These are phyloP conservation scores for Pagrus major DNA, from an alignment of 2,113 vertebrate species.

Conservation along the genomic window DNA sequence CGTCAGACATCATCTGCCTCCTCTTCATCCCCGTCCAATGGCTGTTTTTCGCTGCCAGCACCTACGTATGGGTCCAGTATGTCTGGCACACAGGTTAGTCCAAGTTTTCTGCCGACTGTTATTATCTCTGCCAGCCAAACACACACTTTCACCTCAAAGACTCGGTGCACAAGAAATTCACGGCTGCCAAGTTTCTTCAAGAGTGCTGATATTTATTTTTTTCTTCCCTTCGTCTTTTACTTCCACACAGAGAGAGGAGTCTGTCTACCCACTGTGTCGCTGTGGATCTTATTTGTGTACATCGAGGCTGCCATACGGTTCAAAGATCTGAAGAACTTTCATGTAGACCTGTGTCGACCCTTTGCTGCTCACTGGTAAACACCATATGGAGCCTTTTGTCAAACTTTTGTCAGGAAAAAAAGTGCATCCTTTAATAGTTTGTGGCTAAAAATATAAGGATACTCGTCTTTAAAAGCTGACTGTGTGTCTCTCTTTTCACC, in stretches of 20 bases:
- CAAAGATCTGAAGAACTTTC: conserved; percentile 99
- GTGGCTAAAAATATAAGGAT: neutral
- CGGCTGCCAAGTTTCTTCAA: conserved; percentile 23
- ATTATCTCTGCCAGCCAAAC: conserved; percentile 10
- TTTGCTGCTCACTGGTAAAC: conserved; percentile 97
- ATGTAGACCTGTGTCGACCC: conserved; percentile 97
- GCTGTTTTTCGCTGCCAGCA: conserved; percentile 98
- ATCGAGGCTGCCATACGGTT: conserved; percentile 99
- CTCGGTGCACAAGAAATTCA: neutral
- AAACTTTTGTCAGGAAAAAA: neutral
- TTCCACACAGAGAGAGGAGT: conserved; percentile 91
- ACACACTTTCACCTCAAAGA: conserved; percentile 27
- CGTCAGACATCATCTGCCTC: conserved; percentile 98
- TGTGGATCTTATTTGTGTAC: conserved; percentile 99
- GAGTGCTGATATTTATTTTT: neutral
- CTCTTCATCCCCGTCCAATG: conserved; percentile 98
- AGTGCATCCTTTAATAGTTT: neutral
- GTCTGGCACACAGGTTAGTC: conserved; percentile 97
- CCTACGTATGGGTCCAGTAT: conserved; percentile 98
- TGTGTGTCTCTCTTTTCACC: neutral
- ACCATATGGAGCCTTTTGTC: neutral
- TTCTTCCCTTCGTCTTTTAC: neutral
- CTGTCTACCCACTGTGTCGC: conserved; percentile 96
- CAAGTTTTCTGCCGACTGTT: accelerated
- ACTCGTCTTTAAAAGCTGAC: neutral